These are phyloP conservation scores for Pseudocheirus occidentalis DNA, from an alignment of 2,797 vertebrate species.

Conservation along the genomic window DNA sequence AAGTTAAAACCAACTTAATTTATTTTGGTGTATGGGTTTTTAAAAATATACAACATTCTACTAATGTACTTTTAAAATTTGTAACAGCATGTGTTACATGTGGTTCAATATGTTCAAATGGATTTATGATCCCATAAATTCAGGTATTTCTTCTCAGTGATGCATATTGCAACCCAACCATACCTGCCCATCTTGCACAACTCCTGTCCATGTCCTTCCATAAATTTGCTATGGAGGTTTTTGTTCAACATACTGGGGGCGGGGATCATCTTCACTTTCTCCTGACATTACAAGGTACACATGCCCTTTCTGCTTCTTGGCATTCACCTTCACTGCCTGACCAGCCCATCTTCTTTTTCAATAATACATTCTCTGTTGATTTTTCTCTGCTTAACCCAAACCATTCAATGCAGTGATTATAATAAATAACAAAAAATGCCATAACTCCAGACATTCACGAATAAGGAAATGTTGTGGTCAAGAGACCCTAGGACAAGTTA, in stretches of 20 bases:
- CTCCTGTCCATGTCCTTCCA: background rate
- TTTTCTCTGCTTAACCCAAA: background rate
- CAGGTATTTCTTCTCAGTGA: background rate
- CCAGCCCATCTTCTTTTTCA: background rate
- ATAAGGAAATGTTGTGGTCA: background rate
- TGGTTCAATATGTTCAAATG: background rate
- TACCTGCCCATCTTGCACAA: background rate
- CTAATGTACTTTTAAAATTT: background rate
- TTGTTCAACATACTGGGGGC: background rate
- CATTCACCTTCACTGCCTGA: background rate
- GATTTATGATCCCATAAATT: background rate
- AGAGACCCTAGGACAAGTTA: background rate
- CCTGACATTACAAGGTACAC: background rate
- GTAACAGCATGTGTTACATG: background rate
- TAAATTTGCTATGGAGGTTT: background rate
- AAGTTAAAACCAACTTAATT: background rate
- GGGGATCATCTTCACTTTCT: background rate
- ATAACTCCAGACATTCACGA: background rate
- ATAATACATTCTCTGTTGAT: background rate
- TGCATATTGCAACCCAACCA: background rate
- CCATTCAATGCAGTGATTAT: background rate
- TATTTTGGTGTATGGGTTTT: background rate
- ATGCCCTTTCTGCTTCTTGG: background rate
- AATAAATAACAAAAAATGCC: background rate
- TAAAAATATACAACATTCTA: background rate